Percentiles rank a stretch among this genome's conserved stretches.
Conservation (phyloP, 2,797 vertebrate genomes). For the Cirrhinus mrigala region DNA sequence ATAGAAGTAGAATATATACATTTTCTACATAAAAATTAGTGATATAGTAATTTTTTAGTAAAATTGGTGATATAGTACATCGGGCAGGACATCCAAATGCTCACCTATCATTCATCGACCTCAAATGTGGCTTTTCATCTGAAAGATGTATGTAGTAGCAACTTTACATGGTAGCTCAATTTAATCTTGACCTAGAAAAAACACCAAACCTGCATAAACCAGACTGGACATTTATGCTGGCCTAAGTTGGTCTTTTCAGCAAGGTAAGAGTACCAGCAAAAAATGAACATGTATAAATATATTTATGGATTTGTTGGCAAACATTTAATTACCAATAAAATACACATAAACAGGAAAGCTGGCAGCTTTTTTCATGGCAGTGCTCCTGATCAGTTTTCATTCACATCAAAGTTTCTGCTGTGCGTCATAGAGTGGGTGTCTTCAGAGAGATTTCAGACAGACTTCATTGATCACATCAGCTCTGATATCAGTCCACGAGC, state of each 20-base stretch:
- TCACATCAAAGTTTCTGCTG: neutral
- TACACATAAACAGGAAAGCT: neutral
- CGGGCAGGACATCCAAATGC: no score
- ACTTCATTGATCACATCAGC: slow-evolving; percentile 25
- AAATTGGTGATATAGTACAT: no score
- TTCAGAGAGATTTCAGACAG: slow-evolving; percentile 10
- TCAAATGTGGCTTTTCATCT: no score
- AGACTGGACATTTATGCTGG: neutral
- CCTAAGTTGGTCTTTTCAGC: neutral
- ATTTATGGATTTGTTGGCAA: neutral
- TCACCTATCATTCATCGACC: no score
- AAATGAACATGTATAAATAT: neutral
- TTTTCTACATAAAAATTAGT: no score
- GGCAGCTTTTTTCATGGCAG: neutral
- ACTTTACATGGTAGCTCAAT: no score
- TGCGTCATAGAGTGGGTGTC: neutral
- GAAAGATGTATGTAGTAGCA: no score
- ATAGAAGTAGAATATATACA: no score
- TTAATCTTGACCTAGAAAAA: no score
- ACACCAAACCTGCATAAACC: neutral
- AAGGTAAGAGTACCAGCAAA: neutral
- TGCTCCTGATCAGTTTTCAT: neutral
- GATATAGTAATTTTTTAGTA: no score
- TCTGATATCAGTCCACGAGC: slow-evolving; percentile 26
- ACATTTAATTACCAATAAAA: neutral